These are phyloP conservation scores for Harpegnathos saltator DNA, from an alignment of 1,140 invertebrate genomes.

Conservation along the genomic window DNA sequence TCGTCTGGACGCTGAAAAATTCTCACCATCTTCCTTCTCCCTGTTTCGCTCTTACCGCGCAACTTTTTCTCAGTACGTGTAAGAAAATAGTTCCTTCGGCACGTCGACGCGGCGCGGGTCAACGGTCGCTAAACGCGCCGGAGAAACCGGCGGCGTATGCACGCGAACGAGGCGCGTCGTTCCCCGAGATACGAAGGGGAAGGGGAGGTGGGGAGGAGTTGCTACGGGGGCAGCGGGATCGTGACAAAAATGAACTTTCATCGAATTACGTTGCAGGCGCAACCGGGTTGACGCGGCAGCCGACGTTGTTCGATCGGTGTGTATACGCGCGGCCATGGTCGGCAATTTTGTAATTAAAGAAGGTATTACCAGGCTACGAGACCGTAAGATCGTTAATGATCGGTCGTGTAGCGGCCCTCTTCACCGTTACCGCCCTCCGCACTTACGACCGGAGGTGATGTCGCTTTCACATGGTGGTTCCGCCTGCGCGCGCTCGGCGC, in stretches of 20 bases:
- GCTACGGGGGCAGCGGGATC: conserved; percentile 37
- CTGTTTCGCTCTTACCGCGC: conserved; percentile 1
- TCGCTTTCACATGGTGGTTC: conserved; percentile 52
- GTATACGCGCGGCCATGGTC: conserved; percentile 47
- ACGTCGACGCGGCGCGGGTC: conserved; percentile 39
- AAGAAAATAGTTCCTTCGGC: conserved; percentile 46
- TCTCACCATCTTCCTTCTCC: conserved; percentile 19
- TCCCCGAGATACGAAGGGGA: conserved; percentile 1
- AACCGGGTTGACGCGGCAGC: conserved; percentile 53
- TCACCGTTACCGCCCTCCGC: background rate
- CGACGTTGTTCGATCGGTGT: conserved; percentile 33
- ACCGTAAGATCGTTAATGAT: conserved; percentile 61
- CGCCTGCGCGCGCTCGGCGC: background rate
- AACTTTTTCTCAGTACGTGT: conserved; percentile 60
- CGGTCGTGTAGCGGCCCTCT: conserved; percentile 12
- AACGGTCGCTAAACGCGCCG: conserved; percentile 52
- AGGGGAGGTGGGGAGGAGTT: background rate
- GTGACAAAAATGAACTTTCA: conserved; percentile 73
- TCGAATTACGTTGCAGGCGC: conserved; percentile 77
- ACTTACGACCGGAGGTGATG: conserved; percentile 42
- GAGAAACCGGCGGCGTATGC: conserved; percentile 55
- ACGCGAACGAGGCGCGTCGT: conserved; percentile 31
- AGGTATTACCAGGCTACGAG: conserved; percentile 64
- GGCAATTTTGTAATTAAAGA: conserved; percentile 76
- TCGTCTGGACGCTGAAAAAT: conserved; percentile 10